These are phyloP conservation scores for Synanceia verrucosa DNA, from an alignment of 2,797 vertebrate species.

Conservation along the genomic window DNA sequence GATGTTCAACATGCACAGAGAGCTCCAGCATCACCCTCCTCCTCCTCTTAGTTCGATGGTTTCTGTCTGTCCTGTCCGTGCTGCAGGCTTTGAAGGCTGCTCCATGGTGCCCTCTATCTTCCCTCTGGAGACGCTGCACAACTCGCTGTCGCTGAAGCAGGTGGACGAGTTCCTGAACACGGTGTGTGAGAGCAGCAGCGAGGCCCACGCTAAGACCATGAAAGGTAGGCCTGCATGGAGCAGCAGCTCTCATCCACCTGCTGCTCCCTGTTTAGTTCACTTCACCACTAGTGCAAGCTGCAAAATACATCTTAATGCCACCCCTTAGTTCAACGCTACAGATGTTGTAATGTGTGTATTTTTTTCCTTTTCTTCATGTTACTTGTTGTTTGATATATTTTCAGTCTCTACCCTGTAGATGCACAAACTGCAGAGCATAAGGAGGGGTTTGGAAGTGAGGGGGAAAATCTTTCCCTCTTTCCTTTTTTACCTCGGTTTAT, in stretches of 20 bases:
- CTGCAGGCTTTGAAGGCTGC: constrained; percentile 96
- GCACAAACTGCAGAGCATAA: too few species aligned
- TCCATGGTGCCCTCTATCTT: constrained; percentile 98
- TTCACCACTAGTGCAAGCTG: background rate
- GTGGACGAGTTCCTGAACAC: constrained; percentile 93
- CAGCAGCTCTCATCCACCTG: rapidly evolving
- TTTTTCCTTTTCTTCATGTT: too few species aligned
- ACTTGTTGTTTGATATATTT: too few species aligned
- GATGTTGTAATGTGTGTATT: too few species aligned
- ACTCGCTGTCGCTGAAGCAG: constrained; percentile 95
- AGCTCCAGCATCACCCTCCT: background rate
- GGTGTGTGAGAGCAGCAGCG: constrained; percentile 89
- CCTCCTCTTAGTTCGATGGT: constrained; percentile 9
- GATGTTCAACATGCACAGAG: constrained; percentile 36
- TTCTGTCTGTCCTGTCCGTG: constrained; percentile 39
- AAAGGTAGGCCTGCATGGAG: constrained; percentile 80
- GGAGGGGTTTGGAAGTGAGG: too few species aligned
- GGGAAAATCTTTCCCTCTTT: too few species aligned
- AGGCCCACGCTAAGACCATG: constrained; percentile 85
- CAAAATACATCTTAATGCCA: too few species aligned
- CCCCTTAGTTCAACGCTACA: too few species aligned
- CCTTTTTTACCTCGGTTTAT: too few species aligned
- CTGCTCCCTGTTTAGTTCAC: background rate
- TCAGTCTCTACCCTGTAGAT: too few species aligned
- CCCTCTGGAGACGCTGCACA: constrained; percentile 98